These are phyloP conservation scores for Eira barbara DNA, from an alignment of 2,113 vertebrate species.

Conservation along the genomic window DNA sequence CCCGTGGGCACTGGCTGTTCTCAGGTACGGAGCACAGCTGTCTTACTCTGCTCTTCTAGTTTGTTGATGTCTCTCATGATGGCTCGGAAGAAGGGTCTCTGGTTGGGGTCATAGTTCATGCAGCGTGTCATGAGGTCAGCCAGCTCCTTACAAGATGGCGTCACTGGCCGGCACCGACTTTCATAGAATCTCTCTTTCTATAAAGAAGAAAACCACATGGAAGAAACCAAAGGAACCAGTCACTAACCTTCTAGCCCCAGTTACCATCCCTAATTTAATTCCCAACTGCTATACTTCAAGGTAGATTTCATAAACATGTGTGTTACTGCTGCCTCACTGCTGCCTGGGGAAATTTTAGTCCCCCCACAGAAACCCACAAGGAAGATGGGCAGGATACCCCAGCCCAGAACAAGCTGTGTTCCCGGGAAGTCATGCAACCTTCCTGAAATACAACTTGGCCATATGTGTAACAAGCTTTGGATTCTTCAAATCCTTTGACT, in stretches of 20 bases:
- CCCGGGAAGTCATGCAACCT: background rate
- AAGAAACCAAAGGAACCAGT: background rate
- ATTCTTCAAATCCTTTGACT: background rate
- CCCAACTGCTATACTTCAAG: background rate
- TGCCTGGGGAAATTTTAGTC: background rate
- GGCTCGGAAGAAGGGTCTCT: slow-evolving; percentile 97
- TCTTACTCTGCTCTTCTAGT: slow-evolving; percentile 92
- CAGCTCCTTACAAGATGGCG: slow-evolving; percentile 92
- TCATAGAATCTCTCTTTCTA: slow-evolving; percentile 98
- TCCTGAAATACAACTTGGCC: background rate
- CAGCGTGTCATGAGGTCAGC: slow-evolving; percentile 97
- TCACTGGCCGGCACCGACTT: slow-evolving; percentile 89
- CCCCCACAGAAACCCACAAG: background rate
- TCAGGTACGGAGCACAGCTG: fast-evolving
- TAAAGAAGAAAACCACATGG: background rate
- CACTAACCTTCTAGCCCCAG: background rate
- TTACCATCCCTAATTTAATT: background rate
- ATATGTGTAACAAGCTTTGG: background rate
- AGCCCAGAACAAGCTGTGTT: background rate
- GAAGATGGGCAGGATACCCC: background rate
- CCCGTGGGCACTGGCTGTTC: background rate
- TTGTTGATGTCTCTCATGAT: slow-evolving; percentile 97
- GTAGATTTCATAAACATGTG: background rate
- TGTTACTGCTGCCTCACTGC: background rate
- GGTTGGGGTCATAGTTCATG: slow-evolving; percentile 97